Percentiles rank a stretch among this genome's conserved stretches.
Conservation (phyloP, 2,797 vertebrate genomes). For the Sebastes flavidus region DNA sequence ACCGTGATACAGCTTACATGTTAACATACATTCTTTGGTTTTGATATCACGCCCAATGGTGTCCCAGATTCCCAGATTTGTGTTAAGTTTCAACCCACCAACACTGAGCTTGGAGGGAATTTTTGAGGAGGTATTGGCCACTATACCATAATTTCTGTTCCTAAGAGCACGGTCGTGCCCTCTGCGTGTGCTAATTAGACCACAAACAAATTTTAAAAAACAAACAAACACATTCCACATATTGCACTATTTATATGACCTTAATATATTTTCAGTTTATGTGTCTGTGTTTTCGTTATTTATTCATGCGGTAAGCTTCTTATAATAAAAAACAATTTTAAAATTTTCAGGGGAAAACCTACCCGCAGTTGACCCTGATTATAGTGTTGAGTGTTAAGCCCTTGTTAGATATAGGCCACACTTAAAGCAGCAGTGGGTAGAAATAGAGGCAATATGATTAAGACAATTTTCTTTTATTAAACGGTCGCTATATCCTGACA, state of each 20-base stretch:
- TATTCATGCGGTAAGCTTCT: constrained; percentile 46
- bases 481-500: no score
- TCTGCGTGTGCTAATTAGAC: constrained; percentile 60
- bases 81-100: constrained; percentile 9
- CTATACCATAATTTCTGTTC: constrained; percentile 16
- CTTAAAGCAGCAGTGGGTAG: background rate
- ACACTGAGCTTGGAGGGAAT: constrained; percentile 8
- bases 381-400: constrained; percentile 27
- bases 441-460: no score
- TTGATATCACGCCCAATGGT: background rate
- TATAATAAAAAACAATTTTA: constrained; percentile 22
- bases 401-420: constrained; percentile 39
- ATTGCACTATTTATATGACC: constrained; percentile 51
- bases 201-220: constrained; percentile 61
- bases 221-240: constrained; percentile 67
- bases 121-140: background rate
- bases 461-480: fast-evolving
- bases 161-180: constrained; percentile 10
- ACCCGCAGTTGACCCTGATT: constrained; percentile 44
- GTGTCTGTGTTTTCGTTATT: constrained; percentile 37
- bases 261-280: constrained; percentile 23
- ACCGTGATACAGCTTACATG: constrained; percentile 1
- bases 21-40: background rate
- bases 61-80: background rate
- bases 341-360: constrained; percentile 33